Percentiles rank a stretch among this genome's conserved stretches.
Evolutionary conservation across 1,140 invertebrate species (phyloP).

Genomic region (Ctenoplectra terminalis): DNA sequence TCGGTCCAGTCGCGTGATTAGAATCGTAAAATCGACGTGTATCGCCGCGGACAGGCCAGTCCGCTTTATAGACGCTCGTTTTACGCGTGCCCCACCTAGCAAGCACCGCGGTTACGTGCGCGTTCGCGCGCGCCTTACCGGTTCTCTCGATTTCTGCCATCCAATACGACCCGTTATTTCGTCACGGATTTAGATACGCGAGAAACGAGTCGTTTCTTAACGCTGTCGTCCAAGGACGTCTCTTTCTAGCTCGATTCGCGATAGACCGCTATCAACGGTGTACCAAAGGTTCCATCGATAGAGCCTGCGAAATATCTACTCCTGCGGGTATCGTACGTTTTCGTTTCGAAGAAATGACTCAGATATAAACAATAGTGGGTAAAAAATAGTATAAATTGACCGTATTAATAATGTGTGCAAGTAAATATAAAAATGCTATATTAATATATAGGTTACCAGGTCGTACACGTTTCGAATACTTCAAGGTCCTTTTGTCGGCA

Average conservation of each 20-base stretch:
- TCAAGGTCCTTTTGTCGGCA: not conserved
- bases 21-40: slow-evolving; percentile 57
- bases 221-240: slow-evolving; percentile 4
- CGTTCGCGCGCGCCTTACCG: slow-evolving; percentile 10
- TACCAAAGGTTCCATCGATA: too few species aligned
- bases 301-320: too few species aligned
- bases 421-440: too few species aligned
- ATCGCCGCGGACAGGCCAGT: not conserved
- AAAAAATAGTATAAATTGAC: too few species aligned
- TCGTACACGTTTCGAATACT: not conserved
- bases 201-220: slow-evolving; percentile 36
- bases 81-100: not conserved
- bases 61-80: slow-evolving; percentile 25
- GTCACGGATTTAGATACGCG: slow-evolving; percentile 25
- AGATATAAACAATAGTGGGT: too few species aligned
- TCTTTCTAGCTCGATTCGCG: not conserved
- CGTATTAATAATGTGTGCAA: too few species aligned
- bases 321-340: not conserved
- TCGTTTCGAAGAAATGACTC: too few species aligned
- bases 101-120: not conserved
- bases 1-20: slow-evolving; percentile 45
- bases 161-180: slow-evolving; percentile 33
- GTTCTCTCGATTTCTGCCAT: slow-evolving; percentile 28
- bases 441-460: not conserved
- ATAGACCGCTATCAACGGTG: not conserved